A percentile compares a stretch with the other conserved stretches of the same genome.
Evolutionary conservation across 2,113 vertebrate species (phyloP).

Genomic region (Paracanthobrama guichenoti): DNA sequence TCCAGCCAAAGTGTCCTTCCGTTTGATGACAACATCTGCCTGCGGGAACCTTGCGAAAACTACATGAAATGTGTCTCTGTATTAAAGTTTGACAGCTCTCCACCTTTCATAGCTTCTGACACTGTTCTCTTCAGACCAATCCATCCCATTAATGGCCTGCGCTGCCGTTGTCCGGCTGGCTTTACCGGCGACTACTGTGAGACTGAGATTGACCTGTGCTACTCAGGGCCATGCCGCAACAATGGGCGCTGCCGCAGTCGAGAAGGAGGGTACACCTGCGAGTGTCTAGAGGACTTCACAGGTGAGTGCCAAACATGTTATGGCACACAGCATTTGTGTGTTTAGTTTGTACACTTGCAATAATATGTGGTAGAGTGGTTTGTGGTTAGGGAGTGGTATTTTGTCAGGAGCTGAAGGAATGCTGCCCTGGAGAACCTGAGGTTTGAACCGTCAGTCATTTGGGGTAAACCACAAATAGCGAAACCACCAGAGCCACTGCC

Average conservation of each 20-base stretch:
- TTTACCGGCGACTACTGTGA: conserved; percentile 96
- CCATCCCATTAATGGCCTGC: conserved; percentile 91
- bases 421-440: conserved; percentile 42
- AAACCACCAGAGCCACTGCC: neutral
- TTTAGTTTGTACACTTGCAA: neutral
- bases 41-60: conserved; percentile 96
- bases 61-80: conserved; percentile 99
- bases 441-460: neutral
- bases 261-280: conserved; percentile 92
- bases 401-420: conserved; percentile 54
- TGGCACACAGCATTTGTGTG: neutral
- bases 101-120: conserved; percentile 91
- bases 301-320: conserved; percentile 75
- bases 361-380: neutral
- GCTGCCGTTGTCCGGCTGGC: conserved; percentile 90
- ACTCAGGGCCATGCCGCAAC: conserved; percentile 88
- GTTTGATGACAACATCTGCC: conserved; percentile 97
- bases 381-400: neutral
- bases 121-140: conserved; percentile 95
- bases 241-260: conserved; percentile 88
- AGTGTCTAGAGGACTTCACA: conserved; percentile 89
- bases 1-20: conserved; percentile 92
- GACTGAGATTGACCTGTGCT: conserved; percentile 95
- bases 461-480: neutral
- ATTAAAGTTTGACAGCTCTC: conserved; percentile 91